A percentile compares a stretch with the other conserved stretches of the same genome.
These are phyloP conservation scores for Liposcelis brunnea DNA, from an alignment of 2,888 invertebrate species.

Conservation along the genomic window DNA sequence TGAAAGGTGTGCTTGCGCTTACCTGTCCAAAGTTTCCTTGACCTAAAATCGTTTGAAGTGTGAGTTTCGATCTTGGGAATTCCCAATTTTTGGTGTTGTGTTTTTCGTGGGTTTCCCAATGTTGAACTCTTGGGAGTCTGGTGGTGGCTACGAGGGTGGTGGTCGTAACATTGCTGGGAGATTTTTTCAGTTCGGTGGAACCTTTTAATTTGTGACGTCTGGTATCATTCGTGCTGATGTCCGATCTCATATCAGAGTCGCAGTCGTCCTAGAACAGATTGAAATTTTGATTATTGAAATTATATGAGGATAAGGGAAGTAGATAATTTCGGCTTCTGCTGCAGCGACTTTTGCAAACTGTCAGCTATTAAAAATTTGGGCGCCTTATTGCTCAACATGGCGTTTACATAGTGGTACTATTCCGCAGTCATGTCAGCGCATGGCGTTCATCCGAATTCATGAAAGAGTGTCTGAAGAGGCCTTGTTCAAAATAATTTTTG, in stretches of 20 bases:
- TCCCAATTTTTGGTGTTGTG: conserved; percentile 38
- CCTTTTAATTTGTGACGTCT: neutral
- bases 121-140: neutral
- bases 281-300: no score
- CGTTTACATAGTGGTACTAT: no score
- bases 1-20: conserved; percentile 14
- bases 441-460: no score
- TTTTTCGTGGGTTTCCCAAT: neutral
- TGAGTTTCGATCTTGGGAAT: conserved; percentile 58
- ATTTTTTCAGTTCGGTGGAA: neutral
- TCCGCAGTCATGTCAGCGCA: no score
- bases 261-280: neutral
- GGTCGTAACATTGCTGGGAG: conserved; percentile 4
- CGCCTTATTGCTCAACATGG: no score
- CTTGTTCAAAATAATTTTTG: no score
- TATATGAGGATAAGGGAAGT: no score
- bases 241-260: conserved; percentile 3
- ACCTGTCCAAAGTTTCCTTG: conserved; percentile 76
- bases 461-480: no score
- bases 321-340: no score
- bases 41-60: conserved; percentile 59
- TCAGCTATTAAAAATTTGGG: no score
- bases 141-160: conserved; percentile 1
- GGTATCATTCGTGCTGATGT: neutral
- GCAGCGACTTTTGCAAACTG: no score